phyloP scores from a whole-genome alignment of 2,888 invertebrate genomes.

The Cataglyphis albicans region DNA sequence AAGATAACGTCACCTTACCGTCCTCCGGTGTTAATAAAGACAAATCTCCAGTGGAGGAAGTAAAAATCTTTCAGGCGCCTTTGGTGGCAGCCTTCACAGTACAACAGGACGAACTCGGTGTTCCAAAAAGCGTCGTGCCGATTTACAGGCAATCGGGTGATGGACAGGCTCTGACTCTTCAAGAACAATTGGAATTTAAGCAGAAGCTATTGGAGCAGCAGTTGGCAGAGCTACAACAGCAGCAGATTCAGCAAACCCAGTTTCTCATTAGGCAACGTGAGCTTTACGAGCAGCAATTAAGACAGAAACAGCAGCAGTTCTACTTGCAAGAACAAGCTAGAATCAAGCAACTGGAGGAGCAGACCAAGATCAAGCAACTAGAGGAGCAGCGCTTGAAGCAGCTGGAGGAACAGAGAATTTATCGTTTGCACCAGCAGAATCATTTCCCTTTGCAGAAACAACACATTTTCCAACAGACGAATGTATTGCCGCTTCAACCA shows the following conservation, averaged over 20 bases:
- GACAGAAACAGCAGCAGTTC: conserved; percentile 83
- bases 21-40: conserved; percentile 86
- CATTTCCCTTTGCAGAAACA: conserved; percentile 69
- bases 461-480: conserved; percentile 75
- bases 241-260: conserved; percentile 91
- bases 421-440: conserved; percentile 80
- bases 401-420: conserved; percentile 85
- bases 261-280: conserved; percentile 89
- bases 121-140: conserved; percentile 93
- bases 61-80: conserved; percentile 94
- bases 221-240: conserved; percentile 89
- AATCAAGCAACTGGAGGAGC: conserved; percentile 79
- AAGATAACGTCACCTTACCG: conserved; percentile 53
- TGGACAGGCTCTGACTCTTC: conserved; percentile 82
- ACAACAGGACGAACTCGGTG: conserved; percentile 92
- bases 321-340: conserved; percentile 79
- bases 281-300: conserved; percentile 87
- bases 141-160: conserved; percentile 88
- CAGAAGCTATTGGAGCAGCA: conserved; percentile 91
- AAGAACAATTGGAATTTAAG: conserved; percentile 88
- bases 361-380: conserved; percentile 72
- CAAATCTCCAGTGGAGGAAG: conserved; percentile 86
- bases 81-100: conserved; percentile 94
- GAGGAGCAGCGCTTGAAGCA: conserved; percentile 78
- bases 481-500: conserved; percentile 74